Conservation (phyloP, 2,888 invertebrate genomes). For the Fragum sueziense region DNA sequence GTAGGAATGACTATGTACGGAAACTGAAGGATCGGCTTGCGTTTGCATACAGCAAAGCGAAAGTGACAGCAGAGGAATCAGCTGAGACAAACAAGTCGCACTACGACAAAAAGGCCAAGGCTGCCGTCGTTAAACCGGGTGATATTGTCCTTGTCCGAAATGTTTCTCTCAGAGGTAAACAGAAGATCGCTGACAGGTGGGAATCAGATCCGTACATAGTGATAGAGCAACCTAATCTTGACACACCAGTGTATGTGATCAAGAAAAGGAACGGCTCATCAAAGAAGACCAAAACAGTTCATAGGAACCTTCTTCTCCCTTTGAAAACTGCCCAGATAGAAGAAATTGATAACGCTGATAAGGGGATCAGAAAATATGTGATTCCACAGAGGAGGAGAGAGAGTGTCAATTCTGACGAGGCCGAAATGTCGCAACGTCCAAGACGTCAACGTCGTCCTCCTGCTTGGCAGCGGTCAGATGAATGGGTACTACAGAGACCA, state of each 20-base stretch:
- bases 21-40: not conserved
- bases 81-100: not conserved
- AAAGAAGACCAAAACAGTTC: not conserved
- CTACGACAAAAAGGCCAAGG: conserved; percentile 3
- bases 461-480: not conserved
- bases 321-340: not conserved
- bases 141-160: not conserved
- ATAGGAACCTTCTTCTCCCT: conserved; percentile 11
- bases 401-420: not conserved
- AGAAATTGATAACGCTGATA: not conserved
- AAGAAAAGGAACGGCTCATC: not conserved
- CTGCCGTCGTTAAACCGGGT: not conserved
- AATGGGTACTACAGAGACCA: too few relatives aligned
- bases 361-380: not conserved
- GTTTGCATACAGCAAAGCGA: not conserved
- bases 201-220: conserved; percentile 10
- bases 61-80: not conserved
- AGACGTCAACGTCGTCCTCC: not conserved
- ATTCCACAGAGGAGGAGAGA: not conserved
- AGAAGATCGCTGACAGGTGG: conserved; percentile 3
- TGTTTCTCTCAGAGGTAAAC: not conserved
- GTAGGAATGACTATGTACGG: conserved; percentile 3
- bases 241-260: not conserved
- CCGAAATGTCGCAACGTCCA: not conserved
- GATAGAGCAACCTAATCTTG: not conserved